phyloP scores from a whole-genome alignment of 2,888 invertebrate genomes.

The Acleris sparsana region DNA sequence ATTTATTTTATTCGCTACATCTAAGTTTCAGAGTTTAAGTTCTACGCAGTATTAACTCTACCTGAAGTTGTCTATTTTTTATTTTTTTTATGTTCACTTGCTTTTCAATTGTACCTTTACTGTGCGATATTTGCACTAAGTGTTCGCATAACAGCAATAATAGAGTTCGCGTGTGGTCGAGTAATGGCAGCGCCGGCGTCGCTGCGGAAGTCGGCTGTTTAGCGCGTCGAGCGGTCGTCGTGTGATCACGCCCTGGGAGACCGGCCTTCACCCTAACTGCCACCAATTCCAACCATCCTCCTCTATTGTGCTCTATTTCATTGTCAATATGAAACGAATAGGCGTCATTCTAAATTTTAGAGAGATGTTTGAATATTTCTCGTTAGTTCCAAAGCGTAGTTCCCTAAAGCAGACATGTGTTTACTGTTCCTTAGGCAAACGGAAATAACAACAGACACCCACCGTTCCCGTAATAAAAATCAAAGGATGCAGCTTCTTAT shows the following conservation, averaged over 20 bases:
- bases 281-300: constrained; percentile 29
- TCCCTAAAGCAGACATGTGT: constrained; percentile 12
- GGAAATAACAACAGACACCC: constrained; percentile 32
- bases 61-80: too few species aligned
- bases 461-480: constrained; percentile 31
- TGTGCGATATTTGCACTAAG: constrained; percentile 41
- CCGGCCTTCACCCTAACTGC: constrained; percentile 50
- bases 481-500: constrained; percentile 32
- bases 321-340: not conserved
- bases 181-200: constrained; percentile 44
- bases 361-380: too few species aligned
- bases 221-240: constrained; percentile 48
- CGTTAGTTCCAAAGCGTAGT: too few species aligned
- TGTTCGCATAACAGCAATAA: constrained; percentile 45
- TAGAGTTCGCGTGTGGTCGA: constrained; percentile 61
- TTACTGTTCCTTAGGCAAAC: constrained; percentile 23
- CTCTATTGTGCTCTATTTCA: constrained; percentile 27
- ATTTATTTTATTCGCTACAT: too few species aligned
- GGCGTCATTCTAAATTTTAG: too few species aligned
- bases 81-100: not conserved
- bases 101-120: constrained; percentile 41
- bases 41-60: not conserved
- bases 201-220: constrained; percentile 69
- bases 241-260: constrained; percentile 43
- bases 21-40: too few species aligned